Conservation (phyloP, 2,113 vertebrate genomes). For the Ancistrus triradiatus region DNA sequence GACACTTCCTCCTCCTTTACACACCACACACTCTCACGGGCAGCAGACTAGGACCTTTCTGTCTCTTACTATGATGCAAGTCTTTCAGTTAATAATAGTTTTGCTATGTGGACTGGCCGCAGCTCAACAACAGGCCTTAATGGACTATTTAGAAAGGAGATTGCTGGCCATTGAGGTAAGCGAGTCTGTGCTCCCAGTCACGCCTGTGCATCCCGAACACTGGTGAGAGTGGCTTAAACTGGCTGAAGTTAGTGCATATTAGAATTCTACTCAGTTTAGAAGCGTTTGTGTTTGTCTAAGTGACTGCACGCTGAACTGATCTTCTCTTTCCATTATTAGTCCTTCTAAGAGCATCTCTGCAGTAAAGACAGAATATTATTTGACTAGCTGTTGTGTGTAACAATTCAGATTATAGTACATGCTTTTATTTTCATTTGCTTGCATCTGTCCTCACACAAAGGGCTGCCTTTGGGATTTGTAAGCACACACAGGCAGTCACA, state of each 20-base stretch:
- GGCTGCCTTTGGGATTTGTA: too few species aligned
- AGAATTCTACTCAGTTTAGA: background rate
- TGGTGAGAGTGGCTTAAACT: constrained; percentile 50
- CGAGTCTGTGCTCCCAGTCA: too few species aligned
- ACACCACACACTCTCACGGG: background rate
- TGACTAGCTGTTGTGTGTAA: background rate
- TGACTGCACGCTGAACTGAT: background rate
- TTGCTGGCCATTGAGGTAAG: constrained; percentile 76
- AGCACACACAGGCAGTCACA: background rate
- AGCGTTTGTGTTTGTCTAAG: background rate
- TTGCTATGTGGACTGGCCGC: constrained; percentile 56
- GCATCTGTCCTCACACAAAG: too few species aligned
- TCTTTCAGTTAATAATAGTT: constrained; percentile 52
- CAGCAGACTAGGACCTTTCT: constrained; percentile 1
- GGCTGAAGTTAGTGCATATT: constrained; percentile 29
- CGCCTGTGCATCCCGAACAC: constrained; percentile 55
- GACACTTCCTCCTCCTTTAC: constrained; percentile 9
- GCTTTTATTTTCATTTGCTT: background rate
- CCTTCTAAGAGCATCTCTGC: background rate
- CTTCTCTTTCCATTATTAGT: too few species aligned
- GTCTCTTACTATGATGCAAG: constrained; percentile 25
- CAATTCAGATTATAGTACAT: too few species aligned
- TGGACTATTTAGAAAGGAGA: constrained; percentile 73
- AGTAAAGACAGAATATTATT: too few species aligned
- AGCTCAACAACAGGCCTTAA: constrained; percentile 71